Evolutionary conservation across 2,113 vertebrate species (phyloP), one percentile per base, ranked within the genome.

Genomic region (Chiloscyllium plagiosum): DNA sequence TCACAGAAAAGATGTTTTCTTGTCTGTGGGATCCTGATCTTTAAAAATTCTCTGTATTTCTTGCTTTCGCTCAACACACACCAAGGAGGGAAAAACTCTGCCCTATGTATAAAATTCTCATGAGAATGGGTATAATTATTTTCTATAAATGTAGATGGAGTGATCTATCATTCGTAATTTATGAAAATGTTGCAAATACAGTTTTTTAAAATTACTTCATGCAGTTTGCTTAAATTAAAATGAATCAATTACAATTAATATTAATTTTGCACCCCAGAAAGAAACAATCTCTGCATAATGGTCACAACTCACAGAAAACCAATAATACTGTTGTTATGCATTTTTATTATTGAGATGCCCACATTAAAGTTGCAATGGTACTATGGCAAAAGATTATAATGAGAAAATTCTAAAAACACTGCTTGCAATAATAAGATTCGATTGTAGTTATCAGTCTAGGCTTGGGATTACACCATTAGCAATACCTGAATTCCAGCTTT

Each of bases 391-490:
- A 93, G 19, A 37, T 22, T 61, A 72, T 37, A 69, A 68, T 24
- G n/a, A 72, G 47, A 95, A 26, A 95, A 76, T 24, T 95, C 42
- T 50, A 72, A 95, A 76, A 76, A 52, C 69, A 72, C 69, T 72
- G 65, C 42, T 86, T n/a, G 56, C 61, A 72, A 33, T 95, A 95
- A 95, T 95, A 68, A 94, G 93, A 95, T 76, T 95, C 94, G 50
- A 50, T 68, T 76, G 94, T 76, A 52, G 69, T 72, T 95, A 95
- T 72, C 94, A 95, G 42, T 24, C 94, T 72, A 47, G 94, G 68
- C 61, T 95, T 72, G 94, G 69, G 69, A 95, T 95, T 95, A 95
- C 94, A 95, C 94, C 68, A 76, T 50, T 33, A 95, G 68, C 94
- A 76, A 95, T 72, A 52, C 94, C 72, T 95, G 94, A 95, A 95